Conservation (phyloP, 2,797 vertebrate genomes). For the Dipus sagitta region DNA sequence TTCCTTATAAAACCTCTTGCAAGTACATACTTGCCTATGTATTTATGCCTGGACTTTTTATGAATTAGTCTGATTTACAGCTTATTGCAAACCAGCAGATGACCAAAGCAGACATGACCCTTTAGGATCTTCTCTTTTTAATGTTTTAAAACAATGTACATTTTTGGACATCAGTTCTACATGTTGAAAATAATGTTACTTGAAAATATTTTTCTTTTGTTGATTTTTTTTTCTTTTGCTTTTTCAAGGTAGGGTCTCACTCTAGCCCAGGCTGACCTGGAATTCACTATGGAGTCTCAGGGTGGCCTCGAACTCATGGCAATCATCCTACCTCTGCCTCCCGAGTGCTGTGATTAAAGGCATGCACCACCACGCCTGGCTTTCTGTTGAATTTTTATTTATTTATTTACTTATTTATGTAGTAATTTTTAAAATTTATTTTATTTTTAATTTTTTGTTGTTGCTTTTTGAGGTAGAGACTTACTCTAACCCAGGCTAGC, state of each 20-base stretch:
- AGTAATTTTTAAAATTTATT: too few species aligned
- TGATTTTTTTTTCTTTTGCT: not conserved
- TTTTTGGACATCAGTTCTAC: not conserved
- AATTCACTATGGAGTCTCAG: too few species aligned
- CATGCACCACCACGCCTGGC: too few species aligned
- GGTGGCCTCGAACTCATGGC: too few species aligned
- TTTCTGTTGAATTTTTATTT: too few species aligned
- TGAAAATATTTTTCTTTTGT: slow-evolving; percentile 25
- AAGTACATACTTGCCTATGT: not conserved
- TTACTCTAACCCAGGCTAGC: too few species aligned
- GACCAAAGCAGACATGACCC: not conserved
- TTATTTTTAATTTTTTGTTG: not conserved
- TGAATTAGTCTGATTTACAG: not conserved
- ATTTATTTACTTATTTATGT: too few species aligned
- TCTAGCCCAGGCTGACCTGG: too few species aligned
- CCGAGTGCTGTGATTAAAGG: too few species aligned
- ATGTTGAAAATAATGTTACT: not conserved
- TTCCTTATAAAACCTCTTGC: slow-evolving; percentile 29
- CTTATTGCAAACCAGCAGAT: not conserved
- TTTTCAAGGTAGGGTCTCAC: too few species aligned
- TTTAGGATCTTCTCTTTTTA: not conserved
- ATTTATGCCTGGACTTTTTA: not conserved
- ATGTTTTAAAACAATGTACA: not conserved
- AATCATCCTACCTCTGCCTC: too few species aligned
- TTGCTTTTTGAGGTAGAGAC: not conserved